Evolutionary conservation across 2,888 invertebrate species (phyloP).

Genomic region (Acronicta aceris): DNA sequence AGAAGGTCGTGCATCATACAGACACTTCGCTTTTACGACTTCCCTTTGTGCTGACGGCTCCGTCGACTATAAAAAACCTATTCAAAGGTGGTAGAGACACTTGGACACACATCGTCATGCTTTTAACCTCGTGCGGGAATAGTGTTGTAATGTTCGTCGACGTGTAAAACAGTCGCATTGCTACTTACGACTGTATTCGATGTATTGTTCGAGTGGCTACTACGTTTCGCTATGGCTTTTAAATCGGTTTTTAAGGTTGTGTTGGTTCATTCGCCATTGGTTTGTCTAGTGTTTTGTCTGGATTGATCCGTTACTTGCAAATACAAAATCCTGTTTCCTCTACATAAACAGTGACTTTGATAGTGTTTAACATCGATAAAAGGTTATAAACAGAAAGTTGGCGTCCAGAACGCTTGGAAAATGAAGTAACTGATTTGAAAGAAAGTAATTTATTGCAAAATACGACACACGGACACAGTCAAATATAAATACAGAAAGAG

Average conservation of each 20-base stretch:
- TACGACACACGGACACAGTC: too few relatives aligned
- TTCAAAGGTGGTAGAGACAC: constrained; percentile 68
- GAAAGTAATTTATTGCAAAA: too few relatives aligned
- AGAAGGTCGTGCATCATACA: constrained; percentile 72
- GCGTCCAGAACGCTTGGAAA: too few relatives aligned
- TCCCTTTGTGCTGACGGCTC: constrained; percentile 76
- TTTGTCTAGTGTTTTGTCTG: constrained; percentile 11
- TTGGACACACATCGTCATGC: constrained; percentile 68
- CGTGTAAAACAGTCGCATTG: constrained; percentile 49
- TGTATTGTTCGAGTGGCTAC: constrained; percentile 43
- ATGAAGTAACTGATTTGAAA: too few relatives aligned
- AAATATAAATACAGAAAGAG: too few relatives aligned
- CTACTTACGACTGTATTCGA: constrained; percentile 42
- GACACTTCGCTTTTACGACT: constrained; percentile 76
- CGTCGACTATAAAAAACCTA: constrained; percentile 75
- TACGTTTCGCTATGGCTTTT: constrained; percentile 48
- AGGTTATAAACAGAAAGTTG: too few relatives aligned
- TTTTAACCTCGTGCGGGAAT: constrained; percentile 56
- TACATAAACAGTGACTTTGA: too few relatives aligned
- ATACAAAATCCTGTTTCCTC: too few relatives aligned
- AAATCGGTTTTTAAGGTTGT: constrained; percentile 32
- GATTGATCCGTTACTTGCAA: too few relatives aligned
- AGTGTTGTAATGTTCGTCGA: constrained; percentile 51
- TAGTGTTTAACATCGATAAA: too few relatives aligned
- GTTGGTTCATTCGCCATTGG: constrained; percentile 41